These are phyloP conservation scores for Agrenia bidenticulata DNA, from an alignment of 2,888 invertebrate genomes.

Conservation along the genomic window DNA sequence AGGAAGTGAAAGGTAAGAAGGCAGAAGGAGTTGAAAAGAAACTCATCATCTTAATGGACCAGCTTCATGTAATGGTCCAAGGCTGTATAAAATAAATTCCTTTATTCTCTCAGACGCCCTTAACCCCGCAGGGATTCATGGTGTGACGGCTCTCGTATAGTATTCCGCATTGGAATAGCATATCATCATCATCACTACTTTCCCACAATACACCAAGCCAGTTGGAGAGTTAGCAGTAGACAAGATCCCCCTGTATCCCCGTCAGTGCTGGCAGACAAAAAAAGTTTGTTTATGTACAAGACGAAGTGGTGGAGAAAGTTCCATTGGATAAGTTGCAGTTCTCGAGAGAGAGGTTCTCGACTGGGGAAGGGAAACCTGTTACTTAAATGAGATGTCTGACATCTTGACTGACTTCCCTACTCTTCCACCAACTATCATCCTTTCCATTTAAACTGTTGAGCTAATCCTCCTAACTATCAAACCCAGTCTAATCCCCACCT, in stretches of 20 bases:
- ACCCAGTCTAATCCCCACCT: too few relatives aligned
- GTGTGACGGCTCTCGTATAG: neutral
- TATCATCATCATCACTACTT: too few relatives aligned
- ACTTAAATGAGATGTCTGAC: constrained; percentile 52
- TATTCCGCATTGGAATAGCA: too few relatives aligned
- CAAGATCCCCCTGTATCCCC: too few relatives aligned
- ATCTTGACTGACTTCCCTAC: constrained; percentile 33
- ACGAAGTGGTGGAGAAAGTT: neutral
- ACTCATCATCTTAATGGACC: constrained; percentile 51
- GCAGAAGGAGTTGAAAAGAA: constrained; percentile 15
- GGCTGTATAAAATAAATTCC: constrained; percentile 45
- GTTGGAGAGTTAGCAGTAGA: too few relatives aligned
- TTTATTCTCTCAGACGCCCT: constrained; percentile 39
- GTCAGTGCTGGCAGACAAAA: too few relatives aligned
- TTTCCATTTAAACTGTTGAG: too few relatives aligned
- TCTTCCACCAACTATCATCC: neutral
- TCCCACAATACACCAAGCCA: too few relatives aligned
- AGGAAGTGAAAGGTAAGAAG: too few relatives aligned
- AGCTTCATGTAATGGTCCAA: constrained; percentile 17
- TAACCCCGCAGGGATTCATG: constrained; percentile 42
- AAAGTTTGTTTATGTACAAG: too few relatives aligned
- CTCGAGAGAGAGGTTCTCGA: constrained; percentile 6
- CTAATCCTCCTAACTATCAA: too few relatives aligned
- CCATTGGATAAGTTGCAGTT: constrained; percentile 12
- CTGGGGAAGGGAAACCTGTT: constrained; percentile 48